phyloP scores from a whole-genome alignment of 2,888 invertebrate genomes.

The Lepidochrysops patricia region DNA sequence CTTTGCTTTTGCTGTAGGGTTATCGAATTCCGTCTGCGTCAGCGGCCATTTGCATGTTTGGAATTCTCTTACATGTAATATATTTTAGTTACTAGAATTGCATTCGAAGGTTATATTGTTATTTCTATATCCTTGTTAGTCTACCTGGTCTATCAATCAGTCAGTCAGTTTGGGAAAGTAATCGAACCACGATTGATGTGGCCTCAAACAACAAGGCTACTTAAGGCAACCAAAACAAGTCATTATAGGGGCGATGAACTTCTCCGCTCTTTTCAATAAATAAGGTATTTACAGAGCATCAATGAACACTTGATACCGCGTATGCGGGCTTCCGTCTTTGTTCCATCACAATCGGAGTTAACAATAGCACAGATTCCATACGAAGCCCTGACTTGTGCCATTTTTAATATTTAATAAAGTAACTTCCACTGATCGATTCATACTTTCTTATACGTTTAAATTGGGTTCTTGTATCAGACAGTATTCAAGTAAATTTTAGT shows the following conservation, averaged over 20 bases:
- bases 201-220: neutral
- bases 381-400: neutral
- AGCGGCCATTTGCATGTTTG: too few species aligned
- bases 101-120: too few species aligned
- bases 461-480: neutral
- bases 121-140: too few species aligned
- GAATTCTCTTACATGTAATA: too few species aligned
- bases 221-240: neutral
- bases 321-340: conserved; percentile 21
- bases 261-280: conserved; percentile 1
- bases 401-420: conserved; percentile 7
- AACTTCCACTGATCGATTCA: neutral
- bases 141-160: too few species aligned
- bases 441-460: neutral
- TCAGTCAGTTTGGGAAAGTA: neutral
- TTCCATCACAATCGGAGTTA: conserved; percentile 11
- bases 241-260: neutral
- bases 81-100: too few species aligned
- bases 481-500: too few species aligned
- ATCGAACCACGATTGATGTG: neutral
- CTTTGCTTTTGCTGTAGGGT: neutral
- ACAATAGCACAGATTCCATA: conserved; percentile 9
- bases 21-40: neutral
- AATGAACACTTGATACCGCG: conserved; percentile 10
- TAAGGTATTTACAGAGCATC: neutral